A percentile compares a stretch with the other conserved stretches of the same genome.
Conservation (phyloP, 1,140 invertebrate genomes). For the Camponotus vicinus region DNA sequence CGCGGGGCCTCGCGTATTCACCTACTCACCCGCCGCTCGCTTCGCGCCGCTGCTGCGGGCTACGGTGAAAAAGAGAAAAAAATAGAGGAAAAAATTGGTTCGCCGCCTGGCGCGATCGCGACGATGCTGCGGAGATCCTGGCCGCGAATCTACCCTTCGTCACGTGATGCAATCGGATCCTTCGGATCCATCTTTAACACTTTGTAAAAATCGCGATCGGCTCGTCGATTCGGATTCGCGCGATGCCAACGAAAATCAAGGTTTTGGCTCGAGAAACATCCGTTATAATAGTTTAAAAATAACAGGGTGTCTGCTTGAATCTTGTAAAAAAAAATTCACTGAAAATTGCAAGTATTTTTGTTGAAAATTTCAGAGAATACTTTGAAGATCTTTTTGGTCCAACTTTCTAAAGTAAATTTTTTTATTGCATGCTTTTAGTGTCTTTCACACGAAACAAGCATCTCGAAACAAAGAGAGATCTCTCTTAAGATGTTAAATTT, state of each 20-base stretch:
- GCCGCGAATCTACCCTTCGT: neutral
- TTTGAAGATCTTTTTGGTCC: too few species aligned
- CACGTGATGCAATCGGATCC: neutral
- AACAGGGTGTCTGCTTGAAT: too few species aligned
- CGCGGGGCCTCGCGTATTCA: neutral
- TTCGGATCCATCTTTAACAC: neutral
- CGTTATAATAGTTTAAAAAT: neutral
- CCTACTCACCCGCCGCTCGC: slow-evolving; percentile 21
- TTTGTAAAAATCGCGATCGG: neutral
- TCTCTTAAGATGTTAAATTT: too few species aligned
- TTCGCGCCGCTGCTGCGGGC: neutral
- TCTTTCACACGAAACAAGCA: too few species aligned
- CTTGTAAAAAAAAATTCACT: too few species aligned
- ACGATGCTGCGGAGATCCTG: neutral
- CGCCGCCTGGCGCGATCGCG: too few species aligned
- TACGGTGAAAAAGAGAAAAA: slow-evolving; percentile 21
- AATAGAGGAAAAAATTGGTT: slow-evolving; percentile 34
- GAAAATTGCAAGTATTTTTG: too few species aligned
- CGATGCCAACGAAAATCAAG: too few species aligned
- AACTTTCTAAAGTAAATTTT: too few species aligned
- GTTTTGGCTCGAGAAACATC: neutral
- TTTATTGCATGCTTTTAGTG: too few species aligned
- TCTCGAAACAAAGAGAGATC: too few species aligned
- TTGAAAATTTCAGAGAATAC: too few species aligned
- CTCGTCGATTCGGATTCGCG: neutral